These are phyloP conservation scores for Nymphicus hollandicus DNA, from an alignment of 2,113 vertebrate species.

Conservation along the genomic window DNA sequence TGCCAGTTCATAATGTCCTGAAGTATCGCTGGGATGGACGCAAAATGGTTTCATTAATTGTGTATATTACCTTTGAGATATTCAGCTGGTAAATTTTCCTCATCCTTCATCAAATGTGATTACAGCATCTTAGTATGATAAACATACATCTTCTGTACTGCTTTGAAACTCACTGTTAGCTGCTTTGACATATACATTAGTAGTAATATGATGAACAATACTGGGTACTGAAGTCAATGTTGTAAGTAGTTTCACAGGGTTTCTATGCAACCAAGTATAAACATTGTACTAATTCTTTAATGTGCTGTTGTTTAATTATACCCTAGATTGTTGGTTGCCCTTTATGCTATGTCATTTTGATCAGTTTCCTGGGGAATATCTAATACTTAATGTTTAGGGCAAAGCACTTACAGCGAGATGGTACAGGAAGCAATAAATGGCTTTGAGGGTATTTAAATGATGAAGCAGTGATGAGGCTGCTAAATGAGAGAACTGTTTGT, in stretches of 20 bases:
- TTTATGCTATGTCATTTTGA: slow-evolving; percentile 31
- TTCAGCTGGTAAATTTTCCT: background rate
- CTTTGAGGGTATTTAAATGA: background rate
- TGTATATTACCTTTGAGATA: background rate
- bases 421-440: background rate
- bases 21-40: background rate
- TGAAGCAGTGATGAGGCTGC: background rate
- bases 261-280: slow-evolving; percentile 17
- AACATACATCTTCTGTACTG: background rate
- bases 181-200: background rate
- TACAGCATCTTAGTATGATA: background rate
- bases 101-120: background rate
- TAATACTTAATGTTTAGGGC: slow-evolving; percentile 21
- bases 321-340: slow-evolving; percentile 33
- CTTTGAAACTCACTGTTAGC: background rate
- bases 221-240: background rate
- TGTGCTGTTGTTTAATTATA: slow-evolving; percentile 40
- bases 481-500: background rate
- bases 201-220: background rate
- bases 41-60: background rate
- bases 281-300: slow-evolving; percentile 23
- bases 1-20: background rate
- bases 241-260: background rate
- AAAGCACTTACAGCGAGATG: background rate
- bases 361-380: slow-evolving; percentile 18